Evolutionary conservation across 2,888 invertebrate species (phyloP).

Genomic region (Lithophane leautieri): DNA sequence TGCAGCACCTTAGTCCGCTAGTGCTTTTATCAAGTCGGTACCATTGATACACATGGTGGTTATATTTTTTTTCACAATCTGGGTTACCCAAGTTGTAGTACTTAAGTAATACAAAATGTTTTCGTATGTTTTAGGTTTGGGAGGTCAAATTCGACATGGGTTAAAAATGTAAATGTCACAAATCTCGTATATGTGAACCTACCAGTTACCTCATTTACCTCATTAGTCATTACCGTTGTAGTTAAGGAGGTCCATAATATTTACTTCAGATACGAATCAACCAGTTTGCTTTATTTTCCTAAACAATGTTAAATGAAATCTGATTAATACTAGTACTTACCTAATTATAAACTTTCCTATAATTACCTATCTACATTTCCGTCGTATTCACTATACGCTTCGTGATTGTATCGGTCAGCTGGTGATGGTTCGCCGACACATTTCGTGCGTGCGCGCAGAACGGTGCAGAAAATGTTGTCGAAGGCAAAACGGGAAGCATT

Average conservation of each 20-base stretch:
- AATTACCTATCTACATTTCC: constrained; percentile 40
- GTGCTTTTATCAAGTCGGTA: not conserved
- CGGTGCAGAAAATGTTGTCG: constrained; percentile 65
- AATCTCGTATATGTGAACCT: not conserved
- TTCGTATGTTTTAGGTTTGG: not conserved
- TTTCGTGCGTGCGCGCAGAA: constrained; percentile 50
- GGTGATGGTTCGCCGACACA: constrained; percentile 42
- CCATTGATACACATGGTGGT: not conserved
- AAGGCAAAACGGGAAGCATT: constrained; percentile 78
- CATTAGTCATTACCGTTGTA: not conserved
- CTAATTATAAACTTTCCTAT: constrained; percentile 55
- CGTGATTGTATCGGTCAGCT: constrained; percentile 30
- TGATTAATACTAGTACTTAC: constrained; percentile 19
- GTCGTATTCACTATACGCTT: constrained; percentile 38
- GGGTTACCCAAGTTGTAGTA: not conserved
- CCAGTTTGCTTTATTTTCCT: constrained; percentile 31
- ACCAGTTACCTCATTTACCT: not conserved
- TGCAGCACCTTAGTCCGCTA: too few relatives aligned
- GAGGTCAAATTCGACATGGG: not conserved
- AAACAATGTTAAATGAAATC: constrained; percentile 28
- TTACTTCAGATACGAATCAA: constrained; percentile 19
- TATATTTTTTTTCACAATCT: not conserved
- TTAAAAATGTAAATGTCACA: not conserved
- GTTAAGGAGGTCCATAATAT: not conserved
- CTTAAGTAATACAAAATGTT: not conserved